A percentile compares a stretch with the other conserved stretches of the same genome.
These are phyloP conservation scores for Ditylenchus dipsaci DNA, from an alignment of 1,140 invertebrate species.

Conservation along the genomic window DNA sequence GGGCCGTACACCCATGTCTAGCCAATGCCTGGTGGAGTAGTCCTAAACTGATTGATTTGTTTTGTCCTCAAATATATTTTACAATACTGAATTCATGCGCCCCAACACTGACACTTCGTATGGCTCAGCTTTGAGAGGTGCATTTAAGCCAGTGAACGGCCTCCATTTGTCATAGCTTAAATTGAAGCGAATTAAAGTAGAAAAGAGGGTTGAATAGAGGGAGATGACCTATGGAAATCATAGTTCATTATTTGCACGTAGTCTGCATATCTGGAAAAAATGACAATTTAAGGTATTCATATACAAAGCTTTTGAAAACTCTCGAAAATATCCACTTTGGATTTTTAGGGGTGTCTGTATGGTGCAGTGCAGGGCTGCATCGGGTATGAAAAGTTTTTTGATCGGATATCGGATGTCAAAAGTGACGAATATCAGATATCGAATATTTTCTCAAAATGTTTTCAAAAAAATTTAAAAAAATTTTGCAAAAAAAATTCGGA, in stretches of 20 bases:
- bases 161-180: neutral
- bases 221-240: slow-evolving; percentile 50
- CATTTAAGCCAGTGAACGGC: slow-evolving; percentile 49
- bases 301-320: no score
- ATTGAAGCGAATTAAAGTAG: no score
- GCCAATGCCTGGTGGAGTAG: slow-evolving; percentile 30
- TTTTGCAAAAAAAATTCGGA: no score
- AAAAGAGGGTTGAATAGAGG: no score
- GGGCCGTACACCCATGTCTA: slow-evolving; percentile 25
- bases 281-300: slow-evolving; percentile 37
- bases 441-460: no score
- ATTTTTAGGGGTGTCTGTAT: no score
- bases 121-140: slow-evolving; percentile 24
- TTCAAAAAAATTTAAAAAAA: no score
- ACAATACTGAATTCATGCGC: slow-evolving; percentile 41
- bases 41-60: slow-evolving; percentile 22
- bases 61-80: neutral
- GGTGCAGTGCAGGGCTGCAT: no score
- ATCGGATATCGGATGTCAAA: no score
- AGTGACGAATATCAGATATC: no score
- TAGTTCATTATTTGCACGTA: slow-evolving; percentile 51
- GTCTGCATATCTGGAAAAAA: slow-evolving; percentile 41
- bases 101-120: slow-evolving; percentile 34
- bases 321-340: no score
- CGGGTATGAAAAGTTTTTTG: no score